These are phyloP conservation scores for Microcebus lehilahytsara DNA, from an alignment of 2,113 vertebrate genomes.

Conservation along the genomic window DNA sequence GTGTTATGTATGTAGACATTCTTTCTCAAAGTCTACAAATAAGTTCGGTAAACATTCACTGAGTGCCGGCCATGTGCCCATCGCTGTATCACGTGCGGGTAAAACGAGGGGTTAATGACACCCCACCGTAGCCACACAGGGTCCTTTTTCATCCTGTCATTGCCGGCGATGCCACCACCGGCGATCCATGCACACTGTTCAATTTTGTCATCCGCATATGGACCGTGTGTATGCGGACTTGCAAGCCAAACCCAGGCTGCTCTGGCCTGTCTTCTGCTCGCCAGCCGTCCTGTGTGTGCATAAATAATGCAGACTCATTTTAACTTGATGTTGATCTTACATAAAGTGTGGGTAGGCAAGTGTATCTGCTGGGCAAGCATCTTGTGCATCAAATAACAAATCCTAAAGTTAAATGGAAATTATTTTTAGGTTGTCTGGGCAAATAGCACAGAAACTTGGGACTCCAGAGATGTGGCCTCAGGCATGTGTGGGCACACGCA, in stretches of 20 bases:
- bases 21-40: background rate
- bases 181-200: background rate
- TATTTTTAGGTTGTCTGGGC: slow-evolving; percentile 74
- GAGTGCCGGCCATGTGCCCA: background rate
- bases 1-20: background rate
- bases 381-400: slow-evolving; percentile 54
- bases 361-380: slow-evolving; percentile 56
- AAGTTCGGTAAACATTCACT: background rate
- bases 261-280: background rate
- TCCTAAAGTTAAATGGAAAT: slow-evolving; percentile 59
- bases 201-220: background rate
- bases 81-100: background rate
- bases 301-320: slow-evolving; percentile 66
- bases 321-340: slow-evolving; percentile 58
- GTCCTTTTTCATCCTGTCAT: background rate
- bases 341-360: slow-evolving; percentile 55
- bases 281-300: background rate
- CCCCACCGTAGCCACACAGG: background rate
- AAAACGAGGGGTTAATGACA: background rate
- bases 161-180: background rate
- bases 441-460: slow-evolving; percentile 29
- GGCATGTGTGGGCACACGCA: background rate
- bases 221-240: background rate
- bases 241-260: background rate
- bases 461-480: slow-evolving; percentile 23